Conservation (phyloP, 2,797 vertebrate genomes). For the Novumbra hubbsi region DNA sequence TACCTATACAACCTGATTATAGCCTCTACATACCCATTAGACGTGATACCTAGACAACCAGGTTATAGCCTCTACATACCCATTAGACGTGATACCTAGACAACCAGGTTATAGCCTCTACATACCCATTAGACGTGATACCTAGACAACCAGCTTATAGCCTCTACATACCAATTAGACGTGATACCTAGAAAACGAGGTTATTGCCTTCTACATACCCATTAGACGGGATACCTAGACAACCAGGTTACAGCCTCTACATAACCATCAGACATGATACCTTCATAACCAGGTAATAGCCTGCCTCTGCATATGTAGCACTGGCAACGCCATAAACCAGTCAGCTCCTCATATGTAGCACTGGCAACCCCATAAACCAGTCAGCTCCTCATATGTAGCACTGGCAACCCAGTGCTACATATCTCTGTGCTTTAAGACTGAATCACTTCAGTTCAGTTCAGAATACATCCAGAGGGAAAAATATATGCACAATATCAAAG, state of each 20-base stretch:
- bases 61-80: conserved; percentile 63
- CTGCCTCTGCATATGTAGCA: too few species aligned
- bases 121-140: neutral
- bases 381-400: neutral
- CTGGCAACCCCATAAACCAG: too few species aligned
- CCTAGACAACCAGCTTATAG: too few species aligned
- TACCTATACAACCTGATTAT: too few species aligned
- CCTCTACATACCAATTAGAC: conserved; percentile 41
- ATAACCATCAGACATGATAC: conserved; percentile 42
- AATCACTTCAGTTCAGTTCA: neutral
- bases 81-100: conserved; percentile 89
- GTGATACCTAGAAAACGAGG: too few species aligned
- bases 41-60: conserved; percentile 95
- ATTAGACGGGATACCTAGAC: conserved; percentile 92
- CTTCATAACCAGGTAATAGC: too few species aligned
- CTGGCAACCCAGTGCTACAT: neutral
- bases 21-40: conserved; percentile 73
- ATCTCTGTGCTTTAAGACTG: neutral
- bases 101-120: conserved; percentile 81
- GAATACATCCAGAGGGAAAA: too few species aligned
- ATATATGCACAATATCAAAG: too few species aligned
- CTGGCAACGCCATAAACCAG: too few species aligned
- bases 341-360: too few species aligned
- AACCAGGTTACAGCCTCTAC: conserved; percentile 44
- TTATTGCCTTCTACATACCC: conserved; percentile 58